phyloP scores from a whole-genome alignment of 1,140 invertebrate genomes.

The Lepidurus apus region DNA sequence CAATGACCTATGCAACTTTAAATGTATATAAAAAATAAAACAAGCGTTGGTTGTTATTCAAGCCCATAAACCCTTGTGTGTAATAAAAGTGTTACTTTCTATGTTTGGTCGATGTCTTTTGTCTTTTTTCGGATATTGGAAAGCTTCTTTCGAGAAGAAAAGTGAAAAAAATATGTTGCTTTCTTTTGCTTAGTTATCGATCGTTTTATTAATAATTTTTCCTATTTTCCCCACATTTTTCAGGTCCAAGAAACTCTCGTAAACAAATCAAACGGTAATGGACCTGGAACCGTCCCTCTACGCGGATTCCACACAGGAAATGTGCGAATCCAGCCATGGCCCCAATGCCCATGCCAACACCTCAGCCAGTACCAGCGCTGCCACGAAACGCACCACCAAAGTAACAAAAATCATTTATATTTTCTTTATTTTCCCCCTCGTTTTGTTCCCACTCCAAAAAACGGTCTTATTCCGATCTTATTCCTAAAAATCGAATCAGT shows the following conservation, averaged over 20 bases:
- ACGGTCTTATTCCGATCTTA: neutral
- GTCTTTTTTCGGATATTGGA: neutral
- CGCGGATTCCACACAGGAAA: slow-evolving; percentile 12
- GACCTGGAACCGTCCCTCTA: slow-evolving; percentile 2
- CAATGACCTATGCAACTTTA: too few relatives aligned
- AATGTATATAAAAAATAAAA: too few relatives aligned
- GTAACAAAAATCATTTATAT: neutral
- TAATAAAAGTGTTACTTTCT: too few relatives aligned
- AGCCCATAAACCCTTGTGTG: too few relatives aligned
- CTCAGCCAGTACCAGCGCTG: neutral
- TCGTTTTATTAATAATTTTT: neutral
- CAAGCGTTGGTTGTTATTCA: too few relatives aligned
- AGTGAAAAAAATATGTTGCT: neutral
- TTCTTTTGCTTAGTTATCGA: neutral
- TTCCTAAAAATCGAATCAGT: neutral
- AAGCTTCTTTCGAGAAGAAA: neutral
- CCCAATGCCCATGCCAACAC: neutral
- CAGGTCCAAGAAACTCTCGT: neutral
- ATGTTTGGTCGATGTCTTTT: too few relatives aligned
- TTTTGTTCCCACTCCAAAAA: neutral
- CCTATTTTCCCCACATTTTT: neutral
- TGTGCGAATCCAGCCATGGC: slow-evolving; percentile 17
- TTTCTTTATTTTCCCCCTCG: neutral
- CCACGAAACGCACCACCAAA: slow-evolving; percentile 9
- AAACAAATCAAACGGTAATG: neutral